Evolutionary conservation across 2,888 invertebrate genomes (phyloP).

Genomic region (Ornithoptera priamus): DNA sequence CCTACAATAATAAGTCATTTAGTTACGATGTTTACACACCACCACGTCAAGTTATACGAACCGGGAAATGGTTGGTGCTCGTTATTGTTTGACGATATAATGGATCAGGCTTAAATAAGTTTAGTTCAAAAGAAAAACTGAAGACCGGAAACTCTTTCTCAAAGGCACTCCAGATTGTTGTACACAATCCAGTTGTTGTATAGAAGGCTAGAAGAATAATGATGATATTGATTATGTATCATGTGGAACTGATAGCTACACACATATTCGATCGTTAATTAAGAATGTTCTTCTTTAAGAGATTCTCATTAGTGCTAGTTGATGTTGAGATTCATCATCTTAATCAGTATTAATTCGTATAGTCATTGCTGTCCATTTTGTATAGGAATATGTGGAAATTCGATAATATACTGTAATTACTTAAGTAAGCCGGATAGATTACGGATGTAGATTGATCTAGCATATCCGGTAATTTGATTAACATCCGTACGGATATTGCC

Average conservation of each 20-base stretch:
- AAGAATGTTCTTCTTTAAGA: neutral
- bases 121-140: no score
- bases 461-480: slow-evolving; percentile 12
- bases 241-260: no score
- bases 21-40: neutral
- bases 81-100: no score
- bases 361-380: neutral
- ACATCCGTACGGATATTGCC: slow-evolving; percentile 9
- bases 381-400: neutral
- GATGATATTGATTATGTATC: no score
- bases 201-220: no score
- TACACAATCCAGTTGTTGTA: no score
- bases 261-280: neutral
- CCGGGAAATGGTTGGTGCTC: no score
- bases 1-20: neutral
- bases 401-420: slow-evolving; percentile 8
- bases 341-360: neutral
- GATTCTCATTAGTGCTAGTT: neutral
- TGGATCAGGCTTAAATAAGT: no score
- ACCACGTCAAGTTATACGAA: no score
- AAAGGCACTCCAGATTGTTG: no score
- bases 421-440: slow-evolving; percentile 5
- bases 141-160: no score
- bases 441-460: slow-evolving; percentile 12
- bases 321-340: neutral